Evolutionary conservation across 2,888 invertebrate genomes (phyloP), one percentile per base, ranked within the genome.

Genomic region (Drosophila demipolita): DNA sequence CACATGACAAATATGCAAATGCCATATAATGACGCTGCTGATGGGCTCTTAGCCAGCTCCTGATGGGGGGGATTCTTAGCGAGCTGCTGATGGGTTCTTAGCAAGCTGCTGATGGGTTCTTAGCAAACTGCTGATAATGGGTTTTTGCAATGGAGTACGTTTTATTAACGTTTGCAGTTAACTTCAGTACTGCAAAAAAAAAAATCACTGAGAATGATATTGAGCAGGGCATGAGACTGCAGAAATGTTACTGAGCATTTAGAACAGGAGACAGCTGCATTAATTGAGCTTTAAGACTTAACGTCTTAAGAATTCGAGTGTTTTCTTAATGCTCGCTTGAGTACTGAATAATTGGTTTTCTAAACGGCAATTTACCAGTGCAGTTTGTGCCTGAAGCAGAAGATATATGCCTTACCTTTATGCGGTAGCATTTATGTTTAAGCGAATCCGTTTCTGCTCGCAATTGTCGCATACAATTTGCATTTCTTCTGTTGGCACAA

Each of bases 401-500:
- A 11, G 26, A 5, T 12, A 2, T 9, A 12, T 26, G 61, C 33
- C 40, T 26, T 55, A 20, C 29, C 29, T 26, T 20, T 40, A 26
- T 32, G 26, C 20, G 57, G 26, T 23, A 48, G 32, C 61, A 80
- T 61, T 75, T 69, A 75, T 63, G 45, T 69, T 65, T 67, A 65
- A 68, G 62, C 66, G 73, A 73, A 59, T 68, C 69, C 49, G 58
- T 67, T 83, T 42, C 59, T 65, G 62, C 17, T 62, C 65, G 59
- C 64, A 53, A 78, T 72, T 71, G 67, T 45, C 52, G 52, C 60
- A 69, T 66, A 58, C 53, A 66, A 82, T 67, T 73, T 74, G 45
- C 69, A 82, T 78, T 82, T 66, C 66, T 73, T 66, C 58, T 73
- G 79, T 68, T 74, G 69, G 52, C 70, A 73, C 79, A 70, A 65